Evolutionary conservation across 2,888 invertebrate species (phyloP), one percentile per base, ranked within the genome.

Genomic region (Mimas tiliae): DNA sequence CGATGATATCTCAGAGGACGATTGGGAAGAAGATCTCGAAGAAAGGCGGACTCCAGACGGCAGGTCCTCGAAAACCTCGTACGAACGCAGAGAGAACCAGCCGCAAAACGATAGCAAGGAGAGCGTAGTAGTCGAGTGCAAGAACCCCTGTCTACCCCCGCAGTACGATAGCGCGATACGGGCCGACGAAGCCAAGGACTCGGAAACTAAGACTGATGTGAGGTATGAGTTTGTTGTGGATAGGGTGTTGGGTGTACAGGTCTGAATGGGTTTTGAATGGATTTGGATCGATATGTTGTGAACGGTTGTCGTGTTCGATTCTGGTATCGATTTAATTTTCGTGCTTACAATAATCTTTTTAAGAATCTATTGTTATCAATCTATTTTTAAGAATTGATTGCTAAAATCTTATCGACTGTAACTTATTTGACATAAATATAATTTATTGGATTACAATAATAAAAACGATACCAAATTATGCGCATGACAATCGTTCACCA

Each of bases 141-240:
- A 90, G 71, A 88, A 88, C 76, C 88, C 88, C 0, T 87, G 88
- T 67, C 76, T 90, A 62, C 78, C 70, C 78, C 77, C 58, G 64
- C 78, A 68, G 58, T 73, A 85, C 87, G 72, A 70, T 66, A 68
- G 63, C 63, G 38, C 27, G 33, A 19, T 33, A 47, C 27, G 52
- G 38, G 19, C 58, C 27, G 70, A 72, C 58, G 75, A 70, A 53
- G 58, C 67, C 45, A 76, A 78, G 68, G 79, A 81, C 55, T 79
- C 94, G 64, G 84, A 94, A 91, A 72, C 91, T 69, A 91, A 91
- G 89, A 86, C 88, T 88, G 93, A 90, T 69, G 95, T 94, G 80
- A 95, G 96, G 85, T 97, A 96, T 89, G 96, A 97, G 74, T 97
- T 97, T 89, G 96, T 97, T 73, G 96, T 97, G 73, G 97, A 97